Evolutionary conservation across 1,140 invertebrate species (phyloP).

Genomic region (Adelges cooleyi): DNA sequence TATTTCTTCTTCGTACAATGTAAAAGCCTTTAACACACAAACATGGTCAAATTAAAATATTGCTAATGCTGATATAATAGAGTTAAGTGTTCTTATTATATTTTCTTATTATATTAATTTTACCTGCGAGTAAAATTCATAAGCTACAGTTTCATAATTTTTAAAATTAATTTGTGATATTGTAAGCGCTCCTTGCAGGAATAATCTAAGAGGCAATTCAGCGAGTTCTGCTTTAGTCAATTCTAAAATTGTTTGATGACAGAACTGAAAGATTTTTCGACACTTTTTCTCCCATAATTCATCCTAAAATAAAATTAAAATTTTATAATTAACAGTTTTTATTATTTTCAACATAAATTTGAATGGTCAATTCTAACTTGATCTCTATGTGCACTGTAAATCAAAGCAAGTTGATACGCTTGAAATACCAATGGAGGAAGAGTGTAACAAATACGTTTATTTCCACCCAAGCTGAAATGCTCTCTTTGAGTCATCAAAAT

Average conservation of each 20-base stretch:
- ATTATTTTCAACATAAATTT: neutral
- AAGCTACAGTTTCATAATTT: conserved; percentile 90
- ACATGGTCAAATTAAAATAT: no score
- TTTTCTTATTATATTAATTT: neutral
- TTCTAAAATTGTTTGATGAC: conserved; percentile 85
- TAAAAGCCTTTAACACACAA: conserved; percentile 59
- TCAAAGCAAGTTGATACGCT: conserved; percentile 79
- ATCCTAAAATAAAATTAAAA: conserved; percentile 48
- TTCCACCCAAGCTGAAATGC: conserved; percentile 77
- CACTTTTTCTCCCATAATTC: conserved; percentile 98
- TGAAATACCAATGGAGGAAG: conserved; percentile 94
- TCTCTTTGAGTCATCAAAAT: conserved; percentile 80
- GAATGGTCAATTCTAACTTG: conserved; percentile 50
- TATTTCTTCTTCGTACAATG: conserved; percentile 97
- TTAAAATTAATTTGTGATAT: conserved; percentile 86
- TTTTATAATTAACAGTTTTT: neutral
- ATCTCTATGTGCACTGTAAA: conserved; percentile 63
- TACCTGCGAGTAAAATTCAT: conserved; percentile 95
- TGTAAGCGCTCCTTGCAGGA: conserved; percentile 86
- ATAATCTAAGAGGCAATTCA: conserved; percentile 83
- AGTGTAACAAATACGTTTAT: conserved; percentile 76
- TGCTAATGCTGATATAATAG: no score
- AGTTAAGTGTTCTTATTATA: no score
- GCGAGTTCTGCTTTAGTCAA: conserved; percentile 87
- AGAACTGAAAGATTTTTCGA: conserved; percentile 96